phyloP scores from a whole-genome alignment of 2,797 vertebrate species.

The Bryconaethiops microstoma region DNA sequence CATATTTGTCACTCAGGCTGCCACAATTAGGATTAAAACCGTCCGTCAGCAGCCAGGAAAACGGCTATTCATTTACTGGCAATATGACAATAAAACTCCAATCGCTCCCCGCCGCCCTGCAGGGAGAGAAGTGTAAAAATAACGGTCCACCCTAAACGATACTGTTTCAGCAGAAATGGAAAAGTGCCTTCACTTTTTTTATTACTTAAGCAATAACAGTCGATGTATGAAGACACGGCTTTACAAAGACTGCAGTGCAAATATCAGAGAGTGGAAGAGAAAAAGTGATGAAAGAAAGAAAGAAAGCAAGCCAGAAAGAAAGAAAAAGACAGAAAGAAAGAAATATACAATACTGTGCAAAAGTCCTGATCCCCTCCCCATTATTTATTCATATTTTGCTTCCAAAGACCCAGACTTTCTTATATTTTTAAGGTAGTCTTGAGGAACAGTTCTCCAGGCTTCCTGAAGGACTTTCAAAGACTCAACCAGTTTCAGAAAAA shows the following conservation, averaged over 20 bases:
- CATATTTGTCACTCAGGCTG: constrained; percentile 70
- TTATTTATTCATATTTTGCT: too few species aligned
- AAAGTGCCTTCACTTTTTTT: background rate
- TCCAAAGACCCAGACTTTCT: too few species aligned
- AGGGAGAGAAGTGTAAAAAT: background rate
- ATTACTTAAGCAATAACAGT: constrained; percentile 2
- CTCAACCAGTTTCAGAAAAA: too few species aligned
- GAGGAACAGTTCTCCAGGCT: too few species aligned
- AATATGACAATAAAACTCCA: constrained; percentile 71
- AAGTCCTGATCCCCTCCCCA: too few species aligned
- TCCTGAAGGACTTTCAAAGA: too few species aligned
- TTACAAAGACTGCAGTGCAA: background rate
- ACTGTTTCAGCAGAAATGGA: background rate
- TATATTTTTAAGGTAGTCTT: too few species aligned
- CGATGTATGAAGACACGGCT: background rate
- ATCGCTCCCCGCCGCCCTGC: constrained; percentile 51
- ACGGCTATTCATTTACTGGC: constrained; percentile 68
- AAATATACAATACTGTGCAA: too few species aligned
- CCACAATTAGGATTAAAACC: constrained; percentile 75
- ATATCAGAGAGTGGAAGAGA: background rate
- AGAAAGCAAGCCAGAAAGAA: too few species aligned
- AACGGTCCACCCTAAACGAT: background rate
- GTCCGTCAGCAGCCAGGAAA: constrained; percentile 53
- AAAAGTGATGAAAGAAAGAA: background rate
- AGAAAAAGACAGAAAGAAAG: too few species aligned